Percentiles rank a stretch among this genome's conserved stretches.
These are phyloP conservation scores for Agelastica alni DNA, from an alignment of 2,888 invertebrate species.

Conservation along the genomic window DNA sequence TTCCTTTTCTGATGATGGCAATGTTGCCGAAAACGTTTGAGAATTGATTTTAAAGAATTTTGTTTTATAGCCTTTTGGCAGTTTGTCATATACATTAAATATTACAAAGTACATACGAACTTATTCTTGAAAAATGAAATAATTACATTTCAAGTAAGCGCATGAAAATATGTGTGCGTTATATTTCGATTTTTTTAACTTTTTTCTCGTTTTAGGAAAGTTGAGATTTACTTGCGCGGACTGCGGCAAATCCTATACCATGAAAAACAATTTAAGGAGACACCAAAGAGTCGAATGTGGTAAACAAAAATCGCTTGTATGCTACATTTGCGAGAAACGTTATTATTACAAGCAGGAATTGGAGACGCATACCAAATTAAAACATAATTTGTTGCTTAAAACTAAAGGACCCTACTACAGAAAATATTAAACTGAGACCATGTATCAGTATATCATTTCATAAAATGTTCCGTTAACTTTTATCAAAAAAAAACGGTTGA, in stretches of 20 bases:
- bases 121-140: too few relatives aligned
- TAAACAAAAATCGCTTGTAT: conserved; percentile 43
- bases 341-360: conserved; percentile 47
- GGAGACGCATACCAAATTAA: conserved; percentile 38
- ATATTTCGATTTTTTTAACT: too few relatives aligned
- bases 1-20: too few relatives aligned
- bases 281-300: conserved; percentile 46
- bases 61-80: too few relatives aligned
- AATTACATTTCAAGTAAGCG: background rate
- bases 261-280: conserved; percentile 39
- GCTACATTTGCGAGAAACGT: conserved; percentile 39
- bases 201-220: conserved; percentile 22
- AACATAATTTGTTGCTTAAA: conserved; percentile 34
- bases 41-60: too few relatives aligned
- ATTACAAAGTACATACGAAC: too few relatives aligned
- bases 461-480: too few relatives aligned
- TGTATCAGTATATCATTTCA: too few relatives aligned
- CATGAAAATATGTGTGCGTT: conserved; percentile 3
- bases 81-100: too few relatives aligned
- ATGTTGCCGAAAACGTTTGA: too few relatives aligned
- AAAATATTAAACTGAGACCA: too few relatives aligned
- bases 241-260: conserved; percentile 40
- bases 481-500: too few relatives aligned
- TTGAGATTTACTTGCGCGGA: conserved; percentile 28
- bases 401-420: conserved; percentile 19